Evolutionary conservation across 2,888 invertebrate species (phyloP).

Genomic region (Acleris cristana): DNA sequence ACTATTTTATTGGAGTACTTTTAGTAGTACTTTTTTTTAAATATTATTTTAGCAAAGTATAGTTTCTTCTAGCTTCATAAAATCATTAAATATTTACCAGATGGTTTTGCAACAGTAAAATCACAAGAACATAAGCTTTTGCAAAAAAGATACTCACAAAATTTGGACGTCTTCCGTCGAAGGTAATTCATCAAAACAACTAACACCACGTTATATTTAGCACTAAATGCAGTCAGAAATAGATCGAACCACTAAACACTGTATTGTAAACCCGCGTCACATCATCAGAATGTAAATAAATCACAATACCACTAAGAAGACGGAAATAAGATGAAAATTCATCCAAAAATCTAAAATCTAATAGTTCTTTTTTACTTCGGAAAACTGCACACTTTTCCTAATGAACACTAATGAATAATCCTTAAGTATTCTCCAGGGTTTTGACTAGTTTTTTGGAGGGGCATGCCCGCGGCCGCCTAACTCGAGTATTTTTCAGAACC

Average conservation of each 20-base stretch:
- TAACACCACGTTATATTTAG: conserved; percentile 64
- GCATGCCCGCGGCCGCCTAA: conserved; percentile 63
- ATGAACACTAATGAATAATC: conserved; percentile 53
- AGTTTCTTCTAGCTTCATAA: no score
- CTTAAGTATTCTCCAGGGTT: conserved; percentile 40
- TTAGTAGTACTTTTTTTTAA: no score
- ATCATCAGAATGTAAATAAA: conserved; percentile 58
- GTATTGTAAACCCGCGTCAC: conserved; percentile 57
- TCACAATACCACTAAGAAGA: conserved; percentile 49
- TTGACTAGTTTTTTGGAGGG: conserved; percentile 40
- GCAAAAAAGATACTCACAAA: conserved; percentile 70
- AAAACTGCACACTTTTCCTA: conserved; percentile 46
- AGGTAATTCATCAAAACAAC: conserved; percentile 67
- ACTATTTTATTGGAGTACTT: no score
- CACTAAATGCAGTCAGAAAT: conserved; percentile 72
- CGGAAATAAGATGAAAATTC: conserved; percentile 61
- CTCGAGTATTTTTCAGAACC: conserved; percentile 62
- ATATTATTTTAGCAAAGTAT: no score
- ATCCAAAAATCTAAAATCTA: conserved; percentile 44
- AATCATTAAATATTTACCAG: no score
- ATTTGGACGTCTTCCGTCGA: conserved; percentile 61
- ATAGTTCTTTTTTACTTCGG: conserved; percentile 16
- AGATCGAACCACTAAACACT: conserved; percentile 65
- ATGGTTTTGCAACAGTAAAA: no score
- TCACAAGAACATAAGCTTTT: no score